phyloP scores from a whole-genome alignment of 37 sponge, comb jelly and placozoan species.

The Cliona cf. orientalis region DNA sequence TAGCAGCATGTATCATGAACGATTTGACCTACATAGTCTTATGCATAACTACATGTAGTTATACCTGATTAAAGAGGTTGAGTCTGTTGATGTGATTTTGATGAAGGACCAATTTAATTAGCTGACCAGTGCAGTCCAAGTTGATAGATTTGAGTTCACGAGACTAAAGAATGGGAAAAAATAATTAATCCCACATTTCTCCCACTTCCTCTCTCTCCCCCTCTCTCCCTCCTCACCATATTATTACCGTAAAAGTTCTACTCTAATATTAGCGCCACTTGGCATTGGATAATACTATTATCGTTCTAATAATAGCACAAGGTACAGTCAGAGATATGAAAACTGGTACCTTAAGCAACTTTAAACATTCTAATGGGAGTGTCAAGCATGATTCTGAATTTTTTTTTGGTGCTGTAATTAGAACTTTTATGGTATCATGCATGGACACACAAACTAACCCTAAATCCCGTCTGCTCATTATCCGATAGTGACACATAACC shows the following conservation, averaged over 20 bases:
- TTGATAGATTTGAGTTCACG: slow-evolving; percentile 87
- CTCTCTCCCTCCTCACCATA: not conserved
- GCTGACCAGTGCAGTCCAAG: slow-evolving; percentile 65
- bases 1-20: not conserved
- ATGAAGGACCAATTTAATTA: slow-evolving; percentile 67
- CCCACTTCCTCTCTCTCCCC: not conserved
- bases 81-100: slow-evolving; percentile 85
- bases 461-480: slow-evolving; percentile 60
- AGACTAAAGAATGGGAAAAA: slow-evolving; percentile 32
- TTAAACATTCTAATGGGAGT: too few species aligned
- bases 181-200: not conserved
- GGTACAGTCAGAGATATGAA: too few species aligned
- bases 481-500: slow-evolving; percentile 55
- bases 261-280: not conserved
- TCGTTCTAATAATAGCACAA: not conserved
- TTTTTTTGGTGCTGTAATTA: too few species aligned
- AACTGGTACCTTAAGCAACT: too few species aligned
- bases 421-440: too few species aligned
- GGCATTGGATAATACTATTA: too few species aligned
- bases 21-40: not conserved
- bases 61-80: slow-evolving; percentile 89
- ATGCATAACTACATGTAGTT: not conserved
- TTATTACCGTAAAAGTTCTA: not conserved
- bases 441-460: slow-evolving; percentile 35
- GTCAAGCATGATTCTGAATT: too few species aligned